These are phyloP conservation scores for Beris morrisii DNA, from an alignment of 2,888 invertebrate species.

Conservation along the genomic window DNA sequence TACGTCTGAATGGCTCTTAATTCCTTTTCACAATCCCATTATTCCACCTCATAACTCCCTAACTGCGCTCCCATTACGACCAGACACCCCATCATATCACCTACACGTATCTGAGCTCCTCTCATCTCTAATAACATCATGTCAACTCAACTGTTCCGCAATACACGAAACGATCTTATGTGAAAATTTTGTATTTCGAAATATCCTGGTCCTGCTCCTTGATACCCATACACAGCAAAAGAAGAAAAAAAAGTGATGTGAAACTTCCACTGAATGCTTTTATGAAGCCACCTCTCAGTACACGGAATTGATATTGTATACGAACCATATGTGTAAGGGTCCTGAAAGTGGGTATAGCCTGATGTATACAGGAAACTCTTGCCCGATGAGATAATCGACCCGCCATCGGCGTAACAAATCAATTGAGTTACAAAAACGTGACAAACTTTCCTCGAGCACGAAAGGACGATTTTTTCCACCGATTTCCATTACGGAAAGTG, in stretches of 20 bases:
- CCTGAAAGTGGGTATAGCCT: not conserved
- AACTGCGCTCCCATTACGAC: constrained; percentile 38
- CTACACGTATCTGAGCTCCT: constrained; percentile 24
- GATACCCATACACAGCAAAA: constrained; percentile 3
- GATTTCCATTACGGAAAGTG: constrained; percentile 34
- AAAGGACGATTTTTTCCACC: constrained; percentile 20
- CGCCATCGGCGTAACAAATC: constrained; percentile 33
- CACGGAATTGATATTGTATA: not conserved
- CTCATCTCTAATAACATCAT: constrained; percentile 29
- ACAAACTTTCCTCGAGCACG: constrained; percentile 30
- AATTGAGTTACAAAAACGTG: constrained; percentile 35
- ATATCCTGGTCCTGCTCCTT: constrained; percentile 4
- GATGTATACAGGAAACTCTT: constrained; percentile 2
- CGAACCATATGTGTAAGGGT: constrained; percentile 11
- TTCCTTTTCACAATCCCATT: constrained; percentile 39
- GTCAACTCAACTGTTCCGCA: constrained; percentile 30
- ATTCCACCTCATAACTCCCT: constrained; percentile 43
- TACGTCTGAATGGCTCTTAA: constrained; percentile 20
- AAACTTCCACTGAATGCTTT: constrained; percentile 15
- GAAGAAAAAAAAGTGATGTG: constrained; percentile 7
- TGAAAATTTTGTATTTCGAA: constrained; percentile 9
- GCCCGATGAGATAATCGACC: constrained; percentile 30
- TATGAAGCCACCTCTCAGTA: not conserved
- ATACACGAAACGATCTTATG: constrained; percentile 27
- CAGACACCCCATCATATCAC: constrained; percentile 19